Base-by-base conservation (phyloP, 2,797 vertebrate genomes). In the Aldrovandia affinis region DNA sequence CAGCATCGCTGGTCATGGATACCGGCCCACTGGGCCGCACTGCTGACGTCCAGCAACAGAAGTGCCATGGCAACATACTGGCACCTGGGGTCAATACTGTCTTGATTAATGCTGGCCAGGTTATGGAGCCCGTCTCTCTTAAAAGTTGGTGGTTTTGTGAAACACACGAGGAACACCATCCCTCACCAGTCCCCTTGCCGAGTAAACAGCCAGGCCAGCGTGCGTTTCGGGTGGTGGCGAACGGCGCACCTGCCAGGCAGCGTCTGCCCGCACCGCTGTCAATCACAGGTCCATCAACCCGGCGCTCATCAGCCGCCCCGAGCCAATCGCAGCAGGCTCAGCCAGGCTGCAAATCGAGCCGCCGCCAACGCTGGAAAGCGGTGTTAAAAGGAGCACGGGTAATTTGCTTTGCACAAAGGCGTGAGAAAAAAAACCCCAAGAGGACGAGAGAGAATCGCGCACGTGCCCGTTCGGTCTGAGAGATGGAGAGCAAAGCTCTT, bases 391-490 rank as follows among this genome's bases (percentile, higher is more conserved):
- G 39, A 42, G 12, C 36, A 75, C 6, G 70, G 70, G 20, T 75
- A 75, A 75, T 75, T 75, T 75, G 70, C 70, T 39, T 28, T 15
- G 39, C 39, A 75, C 70, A 75, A 75, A 75, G 44, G 70, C 39
- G n/a, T 25, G 3, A 44, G 1, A n/a, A 36, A 8, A 22, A 6
- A n/a, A 44, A 25, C 30, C 39, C 39, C 2, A 20, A 39, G 36
- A 73, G 68, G 42, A 73, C n/a, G n/a, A 14, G 18, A 42, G 36
- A 73, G 68, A 42, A 8, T 22, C 20, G 68, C 7, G 9, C 70
- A 20, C 70, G 12, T 2, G 70, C 22, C 36, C 9, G 42, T 39
- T 70, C 20, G 0, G 18, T 39, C 68, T 70, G 68, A 44, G 10
- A 47, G 22, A 75, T 47, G 70, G 70, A 44, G n/a, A 75, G 70